A percentile compares a stretch with the other conserved stretches of the same genome.
phyloP scores from a whole-genome alignment of 23 tunicate genomes.

The Phallusia fumigata region DNA sequence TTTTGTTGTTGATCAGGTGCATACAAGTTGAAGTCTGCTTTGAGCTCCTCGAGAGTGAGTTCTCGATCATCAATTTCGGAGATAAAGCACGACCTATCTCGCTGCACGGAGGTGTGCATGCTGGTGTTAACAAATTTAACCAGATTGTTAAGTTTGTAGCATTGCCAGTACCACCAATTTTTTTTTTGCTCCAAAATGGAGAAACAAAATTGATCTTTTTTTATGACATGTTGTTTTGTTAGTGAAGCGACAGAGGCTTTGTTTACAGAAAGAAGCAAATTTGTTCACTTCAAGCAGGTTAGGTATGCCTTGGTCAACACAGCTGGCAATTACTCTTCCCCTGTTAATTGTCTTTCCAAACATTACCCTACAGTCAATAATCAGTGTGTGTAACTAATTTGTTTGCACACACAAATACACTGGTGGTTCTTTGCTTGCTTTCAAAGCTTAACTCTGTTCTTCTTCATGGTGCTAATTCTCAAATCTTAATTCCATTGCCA shows the following conservation, averaged over 20 bases:
- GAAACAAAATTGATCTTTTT: not conserved
- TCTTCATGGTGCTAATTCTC: too few species aligned
- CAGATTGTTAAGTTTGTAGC: not conserved
- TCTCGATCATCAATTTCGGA: constrained; percentile 25
- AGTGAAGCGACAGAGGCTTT: not conserved
- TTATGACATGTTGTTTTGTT: not conserved
- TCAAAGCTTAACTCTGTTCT: not conserved
- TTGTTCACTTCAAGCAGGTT: not conserved
- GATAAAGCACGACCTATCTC: constrained; percentile 41
- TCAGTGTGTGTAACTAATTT: not conserved
- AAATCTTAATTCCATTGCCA: too few species aligned
- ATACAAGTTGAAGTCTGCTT: constrained; percentile 52
- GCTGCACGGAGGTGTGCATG: constrained; percentile 75
- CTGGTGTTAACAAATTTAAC: constrained; percentile 10
- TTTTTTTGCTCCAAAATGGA: not conserved
- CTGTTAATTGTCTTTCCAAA: not conserved
- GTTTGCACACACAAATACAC: not conserved
- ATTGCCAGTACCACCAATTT: not conserved
- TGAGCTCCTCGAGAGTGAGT: constrained; percentile 57
- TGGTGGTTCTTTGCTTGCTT: not conserved
- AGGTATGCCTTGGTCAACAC: constrained; percentile 2
- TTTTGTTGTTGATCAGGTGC: constrained; percentile 31
- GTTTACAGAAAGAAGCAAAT: not conserved
- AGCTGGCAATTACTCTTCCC: not conserved
- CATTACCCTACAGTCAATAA: not conserved